A percentile compares a stretch with the other conserved stretches of the same genome.
These are phyloP conservation scores for Poliocrania exsul DNA, from an alignment of 2,797 vertebrate genomes.

Conservation along the genomic window DNA sequence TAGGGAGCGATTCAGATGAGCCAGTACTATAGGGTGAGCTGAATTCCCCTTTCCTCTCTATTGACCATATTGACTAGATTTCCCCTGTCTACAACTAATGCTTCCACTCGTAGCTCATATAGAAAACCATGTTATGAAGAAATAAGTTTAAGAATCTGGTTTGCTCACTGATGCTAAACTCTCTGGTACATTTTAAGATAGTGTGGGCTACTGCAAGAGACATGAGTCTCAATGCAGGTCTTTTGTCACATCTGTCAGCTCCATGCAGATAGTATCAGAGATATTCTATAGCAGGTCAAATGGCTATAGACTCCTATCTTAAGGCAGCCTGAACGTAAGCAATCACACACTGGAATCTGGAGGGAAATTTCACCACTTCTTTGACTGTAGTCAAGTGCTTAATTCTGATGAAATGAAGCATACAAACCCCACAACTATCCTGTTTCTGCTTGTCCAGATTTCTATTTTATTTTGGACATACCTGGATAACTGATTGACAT, in stretches of 20 bases:
- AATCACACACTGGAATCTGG: neutral
- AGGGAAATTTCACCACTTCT: neutral
- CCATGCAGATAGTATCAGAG: neutral
- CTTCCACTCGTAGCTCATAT: neutral
- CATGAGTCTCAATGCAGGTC: accelerated
- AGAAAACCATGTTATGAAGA: neutral
- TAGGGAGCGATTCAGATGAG: neutral
- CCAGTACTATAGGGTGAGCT: neutral
- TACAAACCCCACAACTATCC: neutral
- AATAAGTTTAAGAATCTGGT: neutral
- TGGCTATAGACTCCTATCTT: neutral
- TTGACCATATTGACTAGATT: neutral
- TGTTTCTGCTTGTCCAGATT: neutral
- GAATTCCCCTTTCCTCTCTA: neutral
- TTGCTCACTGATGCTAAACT: neutral
- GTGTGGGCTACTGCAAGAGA: neutral
- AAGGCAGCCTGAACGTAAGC: neutral
- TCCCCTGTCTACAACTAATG: neutral
- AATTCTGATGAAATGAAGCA: neutral
- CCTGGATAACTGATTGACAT: neutral
- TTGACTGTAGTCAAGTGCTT: neutral
- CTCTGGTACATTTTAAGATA: neutral
- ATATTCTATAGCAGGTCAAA: neutral
- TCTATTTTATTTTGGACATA: neutral
- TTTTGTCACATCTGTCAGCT: neutral